Base-by-base conservation (phyloP, 2,113 vertebrate species). In the Psittacus erithacus region DNA sequence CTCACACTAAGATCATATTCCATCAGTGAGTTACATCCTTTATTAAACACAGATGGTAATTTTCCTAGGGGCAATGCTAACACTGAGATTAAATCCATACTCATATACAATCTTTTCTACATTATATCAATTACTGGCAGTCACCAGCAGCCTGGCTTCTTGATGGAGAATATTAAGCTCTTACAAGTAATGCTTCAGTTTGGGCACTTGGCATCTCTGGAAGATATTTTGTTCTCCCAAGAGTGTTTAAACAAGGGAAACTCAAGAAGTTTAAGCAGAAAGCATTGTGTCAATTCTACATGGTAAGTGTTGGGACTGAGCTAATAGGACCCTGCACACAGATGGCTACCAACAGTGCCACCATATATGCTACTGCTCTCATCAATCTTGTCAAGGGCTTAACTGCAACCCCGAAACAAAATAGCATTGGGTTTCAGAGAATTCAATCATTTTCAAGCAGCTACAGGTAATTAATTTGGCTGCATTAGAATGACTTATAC, bases 211-310 rank as follows among this genome's bases (percentile, higher is more conserved):
- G 63, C 5, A 15, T 77, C 83, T 92, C 4, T 5, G 17, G 35
- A 91, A 95, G 57, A 17, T 86, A 49, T 67, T 76, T 90, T 92
- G 4, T 79, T 85, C 71, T 93, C 50, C 65, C 38, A 50, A 38
- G 46, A 90, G 62, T 33, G n/a, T 82, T 95, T 92, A 94, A 94
- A 94, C 75, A 95, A 94, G 80, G 47, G 67, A 85, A 94, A 63
- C 31, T 86, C 17, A 81, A 81, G 46, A 85, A 96, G 18, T 80
- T 77, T 55, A 90, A 71, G 52, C 13, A 41, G 63, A 52, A 90
- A 10, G 20, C 77, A 60, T 33, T 25, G 19, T 63, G 55, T 44
- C 53, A 83, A 11, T 88, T 83, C 39, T 88, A 64, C 68, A 13
- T 38, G 46, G 50, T 77, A 76, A 49, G 46, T 69, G 53, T 28